These are phyloP conservation scores for Paramuricea clavata DNA, from an alignment of 92 coral and sea anemone genomes.

Conservation along the genomic window DNA sequence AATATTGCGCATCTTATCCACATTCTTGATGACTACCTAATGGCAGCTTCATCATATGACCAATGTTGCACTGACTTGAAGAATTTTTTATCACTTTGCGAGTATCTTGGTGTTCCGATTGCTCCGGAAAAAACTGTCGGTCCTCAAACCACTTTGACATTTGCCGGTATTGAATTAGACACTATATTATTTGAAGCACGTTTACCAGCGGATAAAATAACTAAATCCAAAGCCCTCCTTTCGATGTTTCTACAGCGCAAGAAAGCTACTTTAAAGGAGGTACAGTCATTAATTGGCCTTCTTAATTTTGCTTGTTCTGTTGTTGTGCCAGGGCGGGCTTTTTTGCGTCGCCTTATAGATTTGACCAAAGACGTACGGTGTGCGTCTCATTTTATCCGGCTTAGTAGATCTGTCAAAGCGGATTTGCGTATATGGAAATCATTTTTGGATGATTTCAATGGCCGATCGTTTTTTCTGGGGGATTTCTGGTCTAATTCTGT, in stretches of 20 bases:
- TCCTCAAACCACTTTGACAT: constrained; percentile 26
- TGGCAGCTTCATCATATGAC: constrained; percentile 6
- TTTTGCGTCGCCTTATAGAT: constrained; percentile 65
- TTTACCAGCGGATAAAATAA: constrained; percentile 57
- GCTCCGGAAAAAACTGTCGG: constrained; percentile 61
- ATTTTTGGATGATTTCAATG: constrained; percentile 43
- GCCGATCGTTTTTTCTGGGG: constrained; percentile 55
- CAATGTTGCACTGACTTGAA: background rate
- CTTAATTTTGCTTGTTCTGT: constrained; percentile 65
- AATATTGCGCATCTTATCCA: constrained; percentile 43
- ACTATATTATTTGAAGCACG: constrained; percentile 36
- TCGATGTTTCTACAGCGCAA: constrained; percentile 24
- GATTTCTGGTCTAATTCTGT: constrained; percentile 55
- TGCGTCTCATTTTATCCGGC: constrained; percentile 38
- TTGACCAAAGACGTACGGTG: constrained; percentile 48
- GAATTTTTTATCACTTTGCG: constrained; percentile 54
- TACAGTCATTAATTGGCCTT: constrained; percentile 61
- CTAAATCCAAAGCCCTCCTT: constrained; percentile 9
- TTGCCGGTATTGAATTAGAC: constrained; percentile 66
- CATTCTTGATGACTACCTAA: constrained; percentile 57
- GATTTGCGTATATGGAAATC: constrained; percentile 63
- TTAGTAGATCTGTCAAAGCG: constrained; percentile 7
- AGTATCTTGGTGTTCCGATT: constrained; percentile 48
- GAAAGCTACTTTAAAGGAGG: constrained; percentile 60
- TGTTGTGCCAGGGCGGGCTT: constrained; percentile 62